Percentiles rank a stretch among this genome's conserved stretches.
Conservation (phyloP, 1,140 invertebrate genomes). For the Drosophila lowei region DNA sequence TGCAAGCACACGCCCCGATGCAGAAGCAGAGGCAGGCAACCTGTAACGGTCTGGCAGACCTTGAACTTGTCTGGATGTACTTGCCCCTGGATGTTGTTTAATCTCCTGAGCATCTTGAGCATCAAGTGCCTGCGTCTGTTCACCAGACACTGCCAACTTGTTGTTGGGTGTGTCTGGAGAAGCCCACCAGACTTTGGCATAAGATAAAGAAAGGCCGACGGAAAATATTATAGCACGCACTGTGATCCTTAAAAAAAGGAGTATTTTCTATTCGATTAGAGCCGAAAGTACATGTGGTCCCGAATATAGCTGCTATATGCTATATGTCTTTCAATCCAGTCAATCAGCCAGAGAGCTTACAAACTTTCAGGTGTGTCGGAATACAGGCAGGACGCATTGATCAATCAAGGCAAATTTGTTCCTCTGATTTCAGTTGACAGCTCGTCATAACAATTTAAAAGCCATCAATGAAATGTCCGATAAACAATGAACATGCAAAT, state of each 20-base stretch:
- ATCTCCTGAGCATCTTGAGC: conserved; percentile 1
- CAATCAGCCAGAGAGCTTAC: no score
- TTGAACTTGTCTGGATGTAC: conserved; percentile 69
- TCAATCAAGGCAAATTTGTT: conserved; percentile 30
- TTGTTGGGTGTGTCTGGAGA: background rate
- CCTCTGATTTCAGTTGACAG: conserved; percentile 34
- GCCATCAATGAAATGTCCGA: conserved; percentile 47
- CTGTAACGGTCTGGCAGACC: conserved; percentile 51
- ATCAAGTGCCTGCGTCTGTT: conserved; percentile 23
- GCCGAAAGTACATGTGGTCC: no score
- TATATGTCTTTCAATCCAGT: no score
- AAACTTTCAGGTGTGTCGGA: conserved; percentile 14
- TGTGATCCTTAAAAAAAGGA: no score
- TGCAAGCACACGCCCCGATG: conserved; percentile 1
- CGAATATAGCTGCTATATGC: no score
- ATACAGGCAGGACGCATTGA: conserved; percentile 8
- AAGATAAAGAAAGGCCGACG: background rate
- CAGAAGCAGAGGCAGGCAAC: conserved; percentile 1
- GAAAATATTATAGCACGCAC: background rate
- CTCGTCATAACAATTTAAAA: conserved; percentile 75
- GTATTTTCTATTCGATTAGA: no score
- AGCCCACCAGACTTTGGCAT: background rate
- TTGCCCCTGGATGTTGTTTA: conserved; percentile 34
- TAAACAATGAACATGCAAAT: conserved; percentile 36
- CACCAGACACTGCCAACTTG: background rate